Percentiles rank a stretch among this genome's conserved stretches.
phyloP scores from a whole-genome alignment of 2,888 invertebrate species.

The Cephonodes hylas region DNA sequence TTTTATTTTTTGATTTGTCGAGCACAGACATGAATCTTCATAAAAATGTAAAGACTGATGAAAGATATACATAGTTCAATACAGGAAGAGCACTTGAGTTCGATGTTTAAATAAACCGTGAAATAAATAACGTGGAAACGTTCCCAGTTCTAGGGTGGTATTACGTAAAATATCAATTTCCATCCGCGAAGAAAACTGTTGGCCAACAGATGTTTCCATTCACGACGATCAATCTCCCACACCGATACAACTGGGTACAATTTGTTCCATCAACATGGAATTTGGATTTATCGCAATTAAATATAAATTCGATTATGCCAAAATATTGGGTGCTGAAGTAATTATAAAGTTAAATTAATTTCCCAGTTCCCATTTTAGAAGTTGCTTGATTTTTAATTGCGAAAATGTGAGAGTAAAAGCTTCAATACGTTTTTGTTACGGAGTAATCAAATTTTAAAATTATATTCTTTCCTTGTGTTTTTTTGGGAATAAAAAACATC shows the following conservation, averaged over 20 bases:
- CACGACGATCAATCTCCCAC: conserved; percentile 10
- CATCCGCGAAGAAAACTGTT: background rate
- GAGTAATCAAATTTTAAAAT: background rate
- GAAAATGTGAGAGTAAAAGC: too few relatives aligned
- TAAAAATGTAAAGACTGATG: background rate
- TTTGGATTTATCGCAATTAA: background rate
- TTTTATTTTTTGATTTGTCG: too few relatives aligned
- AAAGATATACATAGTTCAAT: background rate
- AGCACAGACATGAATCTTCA: background rate
- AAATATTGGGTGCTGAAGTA: background rate
- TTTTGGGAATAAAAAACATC: too few relatives aligned
- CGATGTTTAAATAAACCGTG: conserved; percentile 1
- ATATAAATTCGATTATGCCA: background rate
- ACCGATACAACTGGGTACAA: background rate
- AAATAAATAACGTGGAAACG: conserved; percentile 5
- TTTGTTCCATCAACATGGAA: background rate
- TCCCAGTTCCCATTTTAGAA: background rate
- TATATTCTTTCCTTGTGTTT: too few relatives aligned
- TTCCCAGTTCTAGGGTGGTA: background rate
- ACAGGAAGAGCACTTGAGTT: background rate
- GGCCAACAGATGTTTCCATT: conserved; percentile 8
- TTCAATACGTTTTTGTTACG: background rate
- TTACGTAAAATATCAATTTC: conserved; percentile 13
- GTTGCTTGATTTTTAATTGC: background rate
- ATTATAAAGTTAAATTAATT: background rate